Base-by-base conservation (phyloP, 1,140 invertebrate species). In the Lutraria rhynchaena region DNA sequence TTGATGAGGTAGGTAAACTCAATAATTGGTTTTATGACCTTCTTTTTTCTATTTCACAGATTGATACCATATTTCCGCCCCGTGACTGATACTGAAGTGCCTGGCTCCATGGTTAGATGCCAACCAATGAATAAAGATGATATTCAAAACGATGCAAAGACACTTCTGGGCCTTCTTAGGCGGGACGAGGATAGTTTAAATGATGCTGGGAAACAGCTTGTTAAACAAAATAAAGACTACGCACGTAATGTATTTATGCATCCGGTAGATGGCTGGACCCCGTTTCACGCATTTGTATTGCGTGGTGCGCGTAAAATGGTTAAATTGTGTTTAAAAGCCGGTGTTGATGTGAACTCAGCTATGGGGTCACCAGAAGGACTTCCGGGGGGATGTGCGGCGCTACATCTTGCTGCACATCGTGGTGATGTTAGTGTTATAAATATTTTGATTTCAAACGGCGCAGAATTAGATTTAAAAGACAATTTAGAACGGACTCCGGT, bases 371-470 rank as follows among this genome's bases (percentile, higher is more conserved):
- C 88, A 2, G 86, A 88, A 17, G 88, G 88, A 7, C 83, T 90
- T 3, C 89, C 89, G 1, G 88, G 87, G 0, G 57, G 84, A 2
- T 90, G 89, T 67, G 74, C 86, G 3, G 86, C 89, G 29, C 75
- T 90, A n/a, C 89, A 90, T 46, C 70, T 90, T 22, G 89, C 89
- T 13, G 87, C 89, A 3, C 84, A 90, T 78, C 85, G 89, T 17
- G 89, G 89, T 58, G 89, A 90, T 77, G 85, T 89, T 37, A 90
- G 88, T 58, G 85, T 90, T 13, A 84, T 89, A 11, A 82, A 88
- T 63, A 70, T 90, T 41, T 82, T 90, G 11, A 27, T 89, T 15
- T 83, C 86, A 49, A 80, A 86, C 46, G 87, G 85, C 22, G 87
- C 87, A 3, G 53, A 84, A 22, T 37, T 89, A 0, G 74, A 87